These are phyloP conservation scores for Hemibagrus guttatus DNA, from an alignment of 2,797 vertebrate genomes.

Conservation along the genomic window DNA sequence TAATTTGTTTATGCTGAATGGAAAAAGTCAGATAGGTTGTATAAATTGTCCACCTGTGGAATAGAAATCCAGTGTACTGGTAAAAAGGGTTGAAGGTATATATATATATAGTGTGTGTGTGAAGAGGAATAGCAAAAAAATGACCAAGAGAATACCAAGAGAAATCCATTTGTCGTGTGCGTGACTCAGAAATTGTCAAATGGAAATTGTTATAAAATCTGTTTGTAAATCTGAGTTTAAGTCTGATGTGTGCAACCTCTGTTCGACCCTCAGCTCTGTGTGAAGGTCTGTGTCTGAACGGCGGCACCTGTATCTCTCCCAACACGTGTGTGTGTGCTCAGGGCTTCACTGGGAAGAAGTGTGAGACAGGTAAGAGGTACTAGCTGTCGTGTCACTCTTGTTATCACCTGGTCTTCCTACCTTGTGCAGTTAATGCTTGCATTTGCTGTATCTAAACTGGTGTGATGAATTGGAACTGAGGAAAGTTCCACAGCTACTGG, in stretches of 20 bases:
- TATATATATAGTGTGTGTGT: background rate
- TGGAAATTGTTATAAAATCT: background rate
- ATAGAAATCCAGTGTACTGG: no score
- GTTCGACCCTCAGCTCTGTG: constrained; percentile 85
- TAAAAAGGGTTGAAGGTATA: background rate
- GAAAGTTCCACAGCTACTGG: background rate
- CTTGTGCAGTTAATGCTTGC: background rate
- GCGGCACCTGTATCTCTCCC: constrained; percentile 90
- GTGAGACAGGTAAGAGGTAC: constrained; percentile 88
- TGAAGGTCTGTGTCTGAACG: constrained; percentile 91
- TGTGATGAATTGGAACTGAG: background rate
- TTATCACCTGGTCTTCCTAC: background rate
- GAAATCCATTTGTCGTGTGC: background rate
- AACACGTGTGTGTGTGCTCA: constrained; percentile 92
- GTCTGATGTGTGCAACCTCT: constrained; percentile 45
- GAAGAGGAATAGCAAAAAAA: background rate
- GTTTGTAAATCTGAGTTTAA: constrained; percentile 2
- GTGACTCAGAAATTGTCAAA: background rate
- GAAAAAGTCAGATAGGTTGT: no score
- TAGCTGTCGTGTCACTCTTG: constrained; percentile 24
- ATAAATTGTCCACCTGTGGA: no score
- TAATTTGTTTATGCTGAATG: no score
- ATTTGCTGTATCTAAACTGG: background rate
- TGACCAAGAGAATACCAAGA: no score
- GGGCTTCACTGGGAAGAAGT: constrained; percentile 91